Percentiles rank a stretch among this genome's conserved stretches.
Conservation (phyloP, 2,888 invertebrate genomes). For the Octonoba sinensis region DNA sequence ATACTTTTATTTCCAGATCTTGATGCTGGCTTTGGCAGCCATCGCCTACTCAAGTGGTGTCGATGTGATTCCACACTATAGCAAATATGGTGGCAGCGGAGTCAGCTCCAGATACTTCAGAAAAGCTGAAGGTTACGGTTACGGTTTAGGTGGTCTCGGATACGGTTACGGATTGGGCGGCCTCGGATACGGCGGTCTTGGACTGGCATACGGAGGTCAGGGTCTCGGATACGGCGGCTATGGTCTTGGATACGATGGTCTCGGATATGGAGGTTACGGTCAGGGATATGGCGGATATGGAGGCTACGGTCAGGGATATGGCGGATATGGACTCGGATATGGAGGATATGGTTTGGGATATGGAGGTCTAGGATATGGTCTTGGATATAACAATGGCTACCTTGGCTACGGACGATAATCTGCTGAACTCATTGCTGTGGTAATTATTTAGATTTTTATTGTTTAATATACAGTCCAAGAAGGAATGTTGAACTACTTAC, state of each 20-base stretch:
- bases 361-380: no score
- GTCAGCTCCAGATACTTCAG: not conserved
- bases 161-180: not conserved
- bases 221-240: not conserved
- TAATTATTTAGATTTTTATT: no score
- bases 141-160: constrained; percentile 1
- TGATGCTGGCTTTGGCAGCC: not conserved
- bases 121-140: constrained; percentile 1
- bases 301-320: not conserved
- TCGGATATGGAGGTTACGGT: constrained; percentile 11
- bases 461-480: no score
- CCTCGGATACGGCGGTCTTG: constrained; percentile 1
- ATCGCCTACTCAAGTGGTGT: not conserved
- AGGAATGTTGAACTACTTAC: no score
- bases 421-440: no score
- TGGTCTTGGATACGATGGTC: constrained; percentile 16
- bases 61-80: not conserved
- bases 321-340: constrained; percentile 5
- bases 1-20: not conserved
- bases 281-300: constrained; percentile 9
- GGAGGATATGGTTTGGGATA: no score
- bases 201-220: not conserved
- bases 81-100: not conserved
- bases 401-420: constrained; percentile 3
- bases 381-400: not conserved